Percentiles rank a stretch among this genome's conserved stretches.
phyloP scores from a whole-genome alignment of 2,888 invertebrate genomes.

The Acleris sparsana region DNA sequence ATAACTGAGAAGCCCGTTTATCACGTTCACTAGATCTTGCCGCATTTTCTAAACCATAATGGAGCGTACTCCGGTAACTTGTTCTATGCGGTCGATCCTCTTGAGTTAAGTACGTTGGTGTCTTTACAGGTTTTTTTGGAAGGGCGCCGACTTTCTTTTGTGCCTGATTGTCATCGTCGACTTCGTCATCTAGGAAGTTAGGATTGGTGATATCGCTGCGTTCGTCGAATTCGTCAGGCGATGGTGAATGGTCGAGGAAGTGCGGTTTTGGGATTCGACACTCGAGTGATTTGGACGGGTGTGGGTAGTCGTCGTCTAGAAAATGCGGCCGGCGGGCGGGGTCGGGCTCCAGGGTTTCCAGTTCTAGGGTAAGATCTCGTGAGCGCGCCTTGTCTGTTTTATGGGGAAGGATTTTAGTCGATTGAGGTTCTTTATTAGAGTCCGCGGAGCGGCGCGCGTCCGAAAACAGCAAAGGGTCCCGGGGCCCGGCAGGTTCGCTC shows the following conservation, averaged over 20 bases:
- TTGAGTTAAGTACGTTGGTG: conserved; percentile 58
- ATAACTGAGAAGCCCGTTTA: conserved; percentile 76
- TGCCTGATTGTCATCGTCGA: conserved; percentile 65
- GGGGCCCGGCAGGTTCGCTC: conserved; percentile 62
- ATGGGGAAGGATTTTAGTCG: conserved; percentile 51
- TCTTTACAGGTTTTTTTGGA: conserved; percentile 67
- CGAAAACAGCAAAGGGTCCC: conserved; percentile 59
- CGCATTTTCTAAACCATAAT: conserved; percentile 76
- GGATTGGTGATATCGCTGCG: conserved; percentile 78
- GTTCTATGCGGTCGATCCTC: conserved; percentile 74
- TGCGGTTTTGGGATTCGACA: conserved; percentile 81
- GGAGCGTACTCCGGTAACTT: conserved; percentile 70
- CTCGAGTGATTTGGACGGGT: conserved; percentile 81
- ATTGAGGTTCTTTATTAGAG: conserved; percentile 59
- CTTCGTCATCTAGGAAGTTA: conserved; percentile 76
- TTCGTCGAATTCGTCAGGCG: conserved; percentile 79
- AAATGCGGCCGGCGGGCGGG: conserved; percentile 83
- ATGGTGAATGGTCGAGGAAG: conserved; percentile 79
- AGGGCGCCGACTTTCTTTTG: conserved; percentile 74
- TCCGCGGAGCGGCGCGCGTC: conserved; percentile 67
- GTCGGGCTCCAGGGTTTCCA: conserved; percentile 69
- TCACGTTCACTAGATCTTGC: conserved; percentile 78
- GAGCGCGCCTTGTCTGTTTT: conserved; percentile 73
- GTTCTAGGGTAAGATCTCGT: conserved; percentile 70
- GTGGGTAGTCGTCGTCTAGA: conserved; percentile 85